A percentile compares a stretch with the other conserved stretches of the same genome.
Conservation (phyloP, 1,140 invertebrate genomes). For the Formica exsecta region DNA sequence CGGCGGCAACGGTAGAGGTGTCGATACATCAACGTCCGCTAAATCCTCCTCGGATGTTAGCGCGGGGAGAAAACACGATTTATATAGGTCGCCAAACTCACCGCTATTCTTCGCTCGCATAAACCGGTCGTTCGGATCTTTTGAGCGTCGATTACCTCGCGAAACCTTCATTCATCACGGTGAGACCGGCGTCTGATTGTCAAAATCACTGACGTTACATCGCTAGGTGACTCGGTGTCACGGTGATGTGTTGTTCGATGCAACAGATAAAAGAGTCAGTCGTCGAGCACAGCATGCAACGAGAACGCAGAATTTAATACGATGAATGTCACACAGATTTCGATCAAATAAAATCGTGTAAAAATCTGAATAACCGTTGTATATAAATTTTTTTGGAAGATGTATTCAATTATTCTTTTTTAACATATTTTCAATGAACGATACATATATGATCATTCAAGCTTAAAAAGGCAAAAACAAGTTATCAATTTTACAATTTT, state of each 20-base stretch:
- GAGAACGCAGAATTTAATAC: background rate
- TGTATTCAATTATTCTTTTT: background rate
- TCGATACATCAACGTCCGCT: slow-evolving; percentile 81
- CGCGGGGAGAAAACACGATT: slow-evolving; percentile 63
- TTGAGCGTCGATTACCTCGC: slow-evolving; percentile 76
- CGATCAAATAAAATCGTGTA: slow-evolving; percentile 3
- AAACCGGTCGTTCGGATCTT: slow-evolving; percentile 22
- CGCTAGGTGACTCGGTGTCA: slow-evolving; percentile 56
- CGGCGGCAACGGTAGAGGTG: slow-evolving; percentile 31
- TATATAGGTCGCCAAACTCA: slow-evolving; percentile 70
- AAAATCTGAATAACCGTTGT: background rate
- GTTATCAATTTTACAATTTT: too few species aligned
- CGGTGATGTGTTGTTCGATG: slow-evolving; percentile 22
- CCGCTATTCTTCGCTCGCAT: slow-evolving; percentile 31
- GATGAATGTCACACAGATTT: background rate
- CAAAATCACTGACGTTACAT: slow-evolving; percentile 64
- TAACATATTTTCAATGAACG: background rate
- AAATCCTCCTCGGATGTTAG: slow-evolving; percentile 65
- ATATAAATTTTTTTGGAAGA: background rate
- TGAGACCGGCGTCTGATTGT: slow-evolving; percentile 59
- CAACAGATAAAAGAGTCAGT: slow-evolving; percentile 34
- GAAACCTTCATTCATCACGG: slow-evolving; percentile 74
- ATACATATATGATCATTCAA: background rate
- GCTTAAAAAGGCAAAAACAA: too few species aligned
- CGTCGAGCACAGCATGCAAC: too few species aligned